Evolutionary conservation across 2,113 vertebrate genomes (phyloP), one percentile per base, ranked within the genome.

Genomic region (Planiliza haematocheilus): DNA sequence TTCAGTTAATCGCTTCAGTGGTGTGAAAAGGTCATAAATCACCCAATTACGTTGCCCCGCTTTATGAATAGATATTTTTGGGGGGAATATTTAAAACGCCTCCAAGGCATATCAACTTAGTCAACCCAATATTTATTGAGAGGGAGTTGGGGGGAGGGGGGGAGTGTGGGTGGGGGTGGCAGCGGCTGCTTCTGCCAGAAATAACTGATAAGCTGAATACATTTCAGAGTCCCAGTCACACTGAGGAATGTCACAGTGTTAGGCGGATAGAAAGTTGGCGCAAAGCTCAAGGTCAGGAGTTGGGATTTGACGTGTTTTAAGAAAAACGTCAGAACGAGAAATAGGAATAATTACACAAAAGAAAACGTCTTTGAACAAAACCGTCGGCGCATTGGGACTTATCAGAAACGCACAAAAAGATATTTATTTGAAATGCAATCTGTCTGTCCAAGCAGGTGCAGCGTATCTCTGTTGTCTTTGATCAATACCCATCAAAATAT

Each of bases 21-120:
- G 85, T 90, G 88, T 91, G 89, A 91, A 93, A 92, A 92, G 91
- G 91, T 93, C 92, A 92, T 91, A 89, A 92, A 93, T 91, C 88
- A 86, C 72, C 86, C 90, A 91, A 93, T 93, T 93, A 91, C 82
- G 74, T 80, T n/a, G 62, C 80, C 53, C 45, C 43, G 72, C 81
- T 91, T 87, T 86, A 89, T 90, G 89, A 91, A 89, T 87, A 89
- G 91, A 91, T 90, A 88, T 91, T 89, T 84, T 84, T 77, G 73
- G 85, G 69, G 78, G 84, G 79, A 79, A 87, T 89, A 88, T 91
- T 92, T 86, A 85, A 92, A 91, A 88, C 41, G 79, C 85, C 82
- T 84, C 74, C 3, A 78, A 89, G 89, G 87, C 83, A 89, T 89
- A 88, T 88, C 89, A 77, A 86, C 86, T 77, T 84, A 89, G 85